A percentile compares a stretch with the other conserved stretches of the same genome.
phyloP scores from a whole-genome alignment of 2,888 invertebrate species.

The Thymelicus lineola region DNA sequence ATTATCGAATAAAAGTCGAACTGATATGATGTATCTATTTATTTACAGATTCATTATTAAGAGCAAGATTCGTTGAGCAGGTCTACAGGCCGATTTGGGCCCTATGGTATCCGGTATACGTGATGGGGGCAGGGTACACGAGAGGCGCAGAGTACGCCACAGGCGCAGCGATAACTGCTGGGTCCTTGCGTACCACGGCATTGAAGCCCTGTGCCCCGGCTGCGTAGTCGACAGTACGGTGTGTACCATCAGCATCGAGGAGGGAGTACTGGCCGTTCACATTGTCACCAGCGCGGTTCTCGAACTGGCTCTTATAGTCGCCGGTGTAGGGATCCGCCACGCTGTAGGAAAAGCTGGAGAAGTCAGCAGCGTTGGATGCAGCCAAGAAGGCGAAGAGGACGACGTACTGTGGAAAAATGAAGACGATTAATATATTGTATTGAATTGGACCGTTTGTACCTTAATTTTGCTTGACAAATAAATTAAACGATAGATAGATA shows the following conservation, averaged over 20 bases:
- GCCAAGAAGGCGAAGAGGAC: constrained; percentile 62
- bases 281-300: constrained; percentile 76
- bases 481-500: too few relatives aligned
- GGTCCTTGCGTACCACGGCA: constrained; percentile 82
- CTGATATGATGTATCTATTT: constrained; percentile 41
- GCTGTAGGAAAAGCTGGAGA: constrained; percentile 80
- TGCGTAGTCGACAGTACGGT: constrained; percentile 84
- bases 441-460: too few relatives aligned
- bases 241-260: constrained; percentile 81
- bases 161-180: constrained; percentile 60
- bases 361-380: constrained; percentile 54
- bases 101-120: constrained; percentile 9
- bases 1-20: not conserved
- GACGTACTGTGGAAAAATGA: constrained; percentile 61
- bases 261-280: constrained; percentile 84
- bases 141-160: constrained; percentile 48
- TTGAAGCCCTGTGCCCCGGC: constrained; percentile 84
- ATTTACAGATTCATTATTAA: constrained; percentile 56
- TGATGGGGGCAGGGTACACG: constrained; percentile 54
- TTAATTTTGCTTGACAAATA: too few relatives aligned
- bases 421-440: constrained; percentile 12
- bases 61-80: not conserved
- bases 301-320: constrained; percentile 83
- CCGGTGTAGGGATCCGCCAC: constrained; percentile 85
- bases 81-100: not conserved